Conservation (phyloP, 2,797 vertebrate genomes). For the Bradypus variegatus region DNA sequence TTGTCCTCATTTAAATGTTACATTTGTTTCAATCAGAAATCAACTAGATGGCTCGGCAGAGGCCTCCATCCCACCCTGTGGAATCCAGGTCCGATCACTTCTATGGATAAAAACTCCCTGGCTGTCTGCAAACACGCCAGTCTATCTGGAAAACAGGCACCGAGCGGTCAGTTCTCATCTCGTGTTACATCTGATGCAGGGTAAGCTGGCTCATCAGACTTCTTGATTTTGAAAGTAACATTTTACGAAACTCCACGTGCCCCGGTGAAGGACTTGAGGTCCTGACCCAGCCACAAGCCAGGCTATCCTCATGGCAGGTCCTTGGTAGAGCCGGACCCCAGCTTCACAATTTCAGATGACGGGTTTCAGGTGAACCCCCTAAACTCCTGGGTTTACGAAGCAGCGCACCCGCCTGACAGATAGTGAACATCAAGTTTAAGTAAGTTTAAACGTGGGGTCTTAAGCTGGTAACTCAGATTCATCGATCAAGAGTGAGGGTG, state of each 20-base stretch:
- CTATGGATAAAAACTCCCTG: not conserved
- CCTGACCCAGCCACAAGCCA: accelerated
- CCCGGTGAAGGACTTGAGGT: not conserved
- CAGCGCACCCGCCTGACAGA: no score
- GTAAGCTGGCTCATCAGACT: not conserved
- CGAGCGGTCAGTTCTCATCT: not conserved
- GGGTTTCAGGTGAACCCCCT: accelerated
- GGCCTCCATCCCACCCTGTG: not conserved
- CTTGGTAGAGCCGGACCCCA: not conserved
- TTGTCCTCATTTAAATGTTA: constrained; percentile 15
- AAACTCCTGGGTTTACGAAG: not conserved
- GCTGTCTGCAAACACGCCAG: not conserved
- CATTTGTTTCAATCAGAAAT: constrained; percentile 25
- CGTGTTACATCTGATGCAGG: not conserved
- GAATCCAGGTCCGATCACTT: not conserved
- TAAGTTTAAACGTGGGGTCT: not conserved
- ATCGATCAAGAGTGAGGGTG: not conserved
- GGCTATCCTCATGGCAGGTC: not conserved
- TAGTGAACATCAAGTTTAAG: not conserved
- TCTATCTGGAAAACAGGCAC: not conserved
- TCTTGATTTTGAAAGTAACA: not conserved
- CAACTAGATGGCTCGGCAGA: not conserved
- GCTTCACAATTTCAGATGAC: no score
- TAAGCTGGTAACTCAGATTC: not conserved
- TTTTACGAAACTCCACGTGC: not conserved